Percentiles rank a stretch among this genome's conserved stretches.
These are phyloP conservation scores for Clarias laeviceps DNA, from an alignment of 2,797 vertebrate genomes.

Conservation along the genomic window DNA sequence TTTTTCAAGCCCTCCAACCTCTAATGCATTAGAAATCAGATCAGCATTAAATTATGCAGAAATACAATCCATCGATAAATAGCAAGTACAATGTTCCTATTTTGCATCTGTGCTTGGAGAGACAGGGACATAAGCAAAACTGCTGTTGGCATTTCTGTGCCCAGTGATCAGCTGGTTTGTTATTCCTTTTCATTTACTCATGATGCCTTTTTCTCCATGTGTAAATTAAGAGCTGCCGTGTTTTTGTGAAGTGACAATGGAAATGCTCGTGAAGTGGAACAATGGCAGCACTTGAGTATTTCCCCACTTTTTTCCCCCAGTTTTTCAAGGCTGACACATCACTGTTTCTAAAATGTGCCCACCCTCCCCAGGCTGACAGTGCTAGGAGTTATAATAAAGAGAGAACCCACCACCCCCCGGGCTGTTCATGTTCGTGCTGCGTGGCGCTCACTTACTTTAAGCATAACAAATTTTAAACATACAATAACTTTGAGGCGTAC, in stretches of 20 bases:
- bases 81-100: background rate
- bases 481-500: conserved; percentile 57
- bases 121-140: background rate
- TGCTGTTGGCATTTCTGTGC: conserved; percentile 4
- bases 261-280: conserved; percentile 10
- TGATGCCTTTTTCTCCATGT: background rate
- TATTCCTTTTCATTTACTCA: background rate
- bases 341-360: conserved; percentile 32
- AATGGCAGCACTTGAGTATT: conserved; percentile 22
- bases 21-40: conserved; percentile 9
- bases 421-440: conserved; percentile 64
- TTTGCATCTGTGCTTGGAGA: background rate
- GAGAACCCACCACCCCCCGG: conserved; percentile 54
- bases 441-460: conserved; percentile 65
- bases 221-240: conserved; percentile 19
- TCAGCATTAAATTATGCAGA: background rate
- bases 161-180: background rate
- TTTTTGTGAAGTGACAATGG: conserved; percentile 10
- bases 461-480: conserved; percentile 66
- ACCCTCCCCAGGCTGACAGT: conserved; percentile 48
- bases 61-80: background rate
- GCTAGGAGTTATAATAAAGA: conserved; percentile 67
- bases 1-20: background rate
- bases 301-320: background rate
- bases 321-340: conserved; percentile 38